Percentiles rank a stretch among this genome's conserved stretches.
Conservation (phyloP, 2,113 vertebrate genomes). For the Ramphastos sulfuratus region DNA sequence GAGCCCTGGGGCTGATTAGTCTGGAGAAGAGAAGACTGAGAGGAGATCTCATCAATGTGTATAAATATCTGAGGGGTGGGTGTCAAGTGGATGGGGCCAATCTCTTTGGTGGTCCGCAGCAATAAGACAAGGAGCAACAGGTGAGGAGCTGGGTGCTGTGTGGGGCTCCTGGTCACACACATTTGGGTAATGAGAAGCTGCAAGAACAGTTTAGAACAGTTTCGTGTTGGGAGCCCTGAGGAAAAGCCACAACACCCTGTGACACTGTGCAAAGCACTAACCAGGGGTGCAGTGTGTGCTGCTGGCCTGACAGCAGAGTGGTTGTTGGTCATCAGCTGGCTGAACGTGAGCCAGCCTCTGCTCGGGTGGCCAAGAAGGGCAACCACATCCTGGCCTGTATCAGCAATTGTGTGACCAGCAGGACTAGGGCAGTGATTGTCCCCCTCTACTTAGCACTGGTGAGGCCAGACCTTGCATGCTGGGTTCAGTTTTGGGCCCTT, state of each 20-base stretch:
- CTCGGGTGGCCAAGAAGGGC: neutral
- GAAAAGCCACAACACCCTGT: neutral
- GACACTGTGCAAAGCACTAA: neutral
- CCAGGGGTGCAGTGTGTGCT: rapidly evolving
- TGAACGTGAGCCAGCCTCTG: neutral
- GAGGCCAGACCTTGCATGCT: neutral
- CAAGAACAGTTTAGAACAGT: neutral
- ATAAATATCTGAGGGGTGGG: too few relatives aligned
- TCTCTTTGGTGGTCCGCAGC: too few relatives aligned
- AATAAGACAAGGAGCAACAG: too few relatives aligned
- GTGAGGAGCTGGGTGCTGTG: neutral
- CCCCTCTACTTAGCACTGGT: neutral
- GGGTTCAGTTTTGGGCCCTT: neutral
- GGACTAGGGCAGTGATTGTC: neutral
- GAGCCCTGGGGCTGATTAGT: too few relatives aligned
- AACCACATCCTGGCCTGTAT: neutral
- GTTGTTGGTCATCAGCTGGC: neutral
- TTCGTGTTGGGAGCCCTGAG: neutral
- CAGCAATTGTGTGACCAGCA: neutral
- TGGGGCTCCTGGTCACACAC: neutral
- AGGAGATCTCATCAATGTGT: too few relatives aligned
- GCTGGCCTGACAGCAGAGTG: neutral
- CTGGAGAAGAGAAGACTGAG: too few relatives aligned
- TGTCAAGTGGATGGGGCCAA: too few relatives aligned
- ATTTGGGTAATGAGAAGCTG: neutral